These are phyloP conservation scores for Clamator glandarius DNA, from an alignment of 2,797 vertebrate species.

Conservation along the genomic window DNA sequence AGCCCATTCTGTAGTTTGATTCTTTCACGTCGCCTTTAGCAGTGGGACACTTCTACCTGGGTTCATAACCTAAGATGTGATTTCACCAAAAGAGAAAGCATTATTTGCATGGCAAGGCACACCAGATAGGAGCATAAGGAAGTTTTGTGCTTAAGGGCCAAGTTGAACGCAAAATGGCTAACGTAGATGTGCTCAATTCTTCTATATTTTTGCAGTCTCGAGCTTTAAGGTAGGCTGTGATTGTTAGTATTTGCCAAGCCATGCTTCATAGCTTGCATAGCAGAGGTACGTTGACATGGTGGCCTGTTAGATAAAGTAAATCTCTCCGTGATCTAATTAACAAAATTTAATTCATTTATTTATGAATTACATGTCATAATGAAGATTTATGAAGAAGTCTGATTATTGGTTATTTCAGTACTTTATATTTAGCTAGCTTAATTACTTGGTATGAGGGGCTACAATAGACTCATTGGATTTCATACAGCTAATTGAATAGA, in stretches of 20 bases:
- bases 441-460: neutral
- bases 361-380: neutral
- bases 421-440: neutral
- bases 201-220: neutral
- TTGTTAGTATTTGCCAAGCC: neutral
- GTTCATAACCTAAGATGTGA: neutral
- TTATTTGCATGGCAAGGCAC: neutral
- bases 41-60: neutral
- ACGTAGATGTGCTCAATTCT: neutral
- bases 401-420: rapidly evolving
- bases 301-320: neutral
- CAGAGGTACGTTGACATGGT: rapidly evolving
- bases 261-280: neutral
- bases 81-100: neutral
- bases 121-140: neutral
- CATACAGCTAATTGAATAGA: neutral
- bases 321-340: neutral
- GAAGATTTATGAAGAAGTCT: neutral
- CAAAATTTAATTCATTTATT: neutral
- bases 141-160: neutral
- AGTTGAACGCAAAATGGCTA: neutral
- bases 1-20: neutral
- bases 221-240: neutral
- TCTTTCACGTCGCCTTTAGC: neutral
- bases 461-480: neutral